Conservation (phyloP, 2,888 invertebrate genomes). For the Brachyopa scutellaris region DNA sequence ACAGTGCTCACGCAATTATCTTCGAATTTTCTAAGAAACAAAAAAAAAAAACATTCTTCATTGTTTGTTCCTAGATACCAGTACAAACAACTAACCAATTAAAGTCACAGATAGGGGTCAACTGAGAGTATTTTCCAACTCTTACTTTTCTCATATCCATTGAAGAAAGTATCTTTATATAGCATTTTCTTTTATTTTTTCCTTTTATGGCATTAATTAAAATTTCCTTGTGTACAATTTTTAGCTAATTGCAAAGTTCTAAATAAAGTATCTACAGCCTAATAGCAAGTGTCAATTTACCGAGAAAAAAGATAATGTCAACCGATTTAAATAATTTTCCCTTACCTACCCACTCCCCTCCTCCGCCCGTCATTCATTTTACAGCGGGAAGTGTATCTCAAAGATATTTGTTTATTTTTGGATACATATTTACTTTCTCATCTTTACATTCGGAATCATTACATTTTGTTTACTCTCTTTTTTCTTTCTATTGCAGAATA, state of each 20-base stretch:
- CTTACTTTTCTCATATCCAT: neutral
- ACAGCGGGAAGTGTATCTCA: neutral
- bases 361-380: too few relatives aligned
- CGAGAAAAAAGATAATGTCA: neutral
- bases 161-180: neutral
- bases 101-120: neutral
- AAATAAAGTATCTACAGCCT: neutral
- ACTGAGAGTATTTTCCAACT: neutral
- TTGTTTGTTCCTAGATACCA: too few relatives aligned
- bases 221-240: slow-evolving; percentile 10
- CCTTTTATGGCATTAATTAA: slow-evolving; percentile 20
- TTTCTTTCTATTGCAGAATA: slow-evolving; percentile 34
- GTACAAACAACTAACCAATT: too few relatives aligned
- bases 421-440: slow-evolving; percentile 29
- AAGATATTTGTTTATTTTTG: neutral
- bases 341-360: neutral
- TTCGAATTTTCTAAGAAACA: too few relatives aligned
- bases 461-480: neutral
- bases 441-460: neutral
- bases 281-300: slow-evolving; percentile 25
- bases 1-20: too few relatives aligned
- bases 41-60: too few relatives aligned
- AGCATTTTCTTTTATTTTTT: neutral
- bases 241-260: slow-evolving; percentile 22
- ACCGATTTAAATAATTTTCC: slow-evolving; percentile 10